phyloP scores from a whole-genome alignment of 2,888 invertebrate species.

The Apamea crenata region DNA sequence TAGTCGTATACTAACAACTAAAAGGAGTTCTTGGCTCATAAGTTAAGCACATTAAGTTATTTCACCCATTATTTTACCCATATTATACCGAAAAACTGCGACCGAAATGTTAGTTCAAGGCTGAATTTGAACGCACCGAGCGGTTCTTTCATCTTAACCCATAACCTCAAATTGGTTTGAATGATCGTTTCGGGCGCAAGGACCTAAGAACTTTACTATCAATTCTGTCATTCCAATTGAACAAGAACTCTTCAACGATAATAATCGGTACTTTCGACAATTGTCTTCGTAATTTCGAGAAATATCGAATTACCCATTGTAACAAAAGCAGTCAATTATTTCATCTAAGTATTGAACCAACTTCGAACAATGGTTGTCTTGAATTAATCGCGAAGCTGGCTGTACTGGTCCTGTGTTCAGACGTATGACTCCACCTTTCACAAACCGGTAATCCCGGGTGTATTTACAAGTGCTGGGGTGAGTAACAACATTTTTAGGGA shows the following conservation, averaged over 20 bases:
- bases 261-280: slow-evolving; percentile 8
- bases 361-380: not conserved
- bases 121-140: not conserved
- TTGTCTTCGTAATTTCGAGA: slow-evolving; percentile 13
- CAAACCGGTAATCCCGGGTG: not conserved
- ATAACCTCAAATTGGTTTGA: not conserved
- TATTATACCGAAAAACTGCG: not conserved
- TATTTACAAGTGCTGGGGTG: slow-evolving; percentile 9
- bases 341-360: slow-evolving; percentile 27
- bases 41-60: slow-evolving; percentile 42
- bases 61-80: slow-evolving; percentile 3
- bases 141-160: not conserved
- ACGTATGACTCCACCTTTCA: not conserved
- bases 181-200: slow-evolving; percentile 5
- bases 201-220: not conserved
- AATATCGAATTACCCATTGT: not conserved
- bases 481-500: not conserved
- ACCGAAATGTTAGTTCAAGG: slow-evolving; percentile 5
- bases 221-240: not conserved
- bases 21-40: slow-evolving; percentile 25
- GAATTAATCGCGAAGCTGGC: slow-evolving; percentile 1
- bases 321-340: slow-evolving; percentile 35
- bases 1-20: slow-evolving; percentile 32
- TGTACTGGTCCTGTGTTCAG: slow-evolving; percentile 7
- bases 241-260: slow-evolving; percentile 26